These are phyloP conservation scores for Mythimna ferrago DNA, from an alignment of 2,888 invertebrate genomes.

Conservation along the genomic window DNA sequence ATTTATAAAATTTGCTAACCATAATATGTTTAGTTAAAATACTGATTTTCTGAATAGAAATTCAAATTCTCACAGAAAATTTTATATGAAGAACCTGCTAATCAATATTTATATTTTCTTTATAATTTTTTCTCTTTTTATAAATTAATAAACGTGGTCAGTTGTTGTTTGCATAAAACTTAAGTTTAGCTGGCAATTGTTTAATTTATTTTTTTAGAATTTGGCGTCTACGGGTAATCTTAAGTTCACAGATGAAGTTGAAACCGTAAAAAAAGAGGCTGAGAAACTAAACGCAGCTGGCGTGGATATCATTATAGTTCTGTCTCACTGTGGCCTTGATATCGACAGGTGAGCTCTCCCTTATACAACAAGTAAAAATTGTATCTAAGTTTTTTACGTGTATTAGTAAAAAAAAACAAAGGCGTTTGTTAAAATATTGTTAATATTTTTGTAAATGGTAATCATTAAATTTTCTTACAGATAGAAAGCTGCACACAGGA, in stretches of 20 bases:
- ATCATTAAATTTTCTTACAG: too few species aligned
- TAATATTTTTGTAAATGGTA: too few species aligned
- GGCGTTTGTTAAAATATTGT: too few species aligned
- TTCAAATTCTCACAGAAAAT: too few species aligned
- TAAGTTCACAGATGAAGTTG: constrained; percentile 92
- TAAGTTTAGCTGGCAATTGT: background rate
- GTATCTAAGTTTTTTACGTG: background rate
- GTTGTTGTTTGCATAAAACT: background rate
- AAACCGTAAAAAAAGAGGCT: constrained; percentile 92
- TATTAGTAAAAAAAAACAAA: too few species aligned
- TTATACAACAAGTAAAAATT: background rate
- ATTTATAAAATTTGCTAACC: background rate
- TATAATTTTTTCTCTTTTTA: too few species aligned
- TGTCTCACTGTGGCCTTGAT: constrained; percentile 95
- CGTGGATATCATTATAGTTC: constrained; percentile 94
- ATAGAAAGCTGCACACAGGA: too few species aligned
- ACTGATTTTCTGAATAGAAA: too few species aligned
- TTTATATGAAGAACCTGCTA: too few species aligned
- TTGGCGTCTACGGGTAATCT: constrained; percentile 92
- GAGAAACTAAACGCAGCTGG: constrained; percentile 91
- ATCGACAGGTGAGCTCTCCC: constrained; percentile 88
- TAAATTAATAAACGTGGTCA: too few species aligned
- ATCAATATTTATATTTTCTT: too few species aligned
- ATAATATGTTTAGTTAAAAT: too few species aligned
- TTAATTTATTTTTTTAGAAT: constrained; percentile 81